Base-by-base conservation (phyloP, 2,888 invertebrate species). In the Mesorhabditis spiculigera region DNA sequence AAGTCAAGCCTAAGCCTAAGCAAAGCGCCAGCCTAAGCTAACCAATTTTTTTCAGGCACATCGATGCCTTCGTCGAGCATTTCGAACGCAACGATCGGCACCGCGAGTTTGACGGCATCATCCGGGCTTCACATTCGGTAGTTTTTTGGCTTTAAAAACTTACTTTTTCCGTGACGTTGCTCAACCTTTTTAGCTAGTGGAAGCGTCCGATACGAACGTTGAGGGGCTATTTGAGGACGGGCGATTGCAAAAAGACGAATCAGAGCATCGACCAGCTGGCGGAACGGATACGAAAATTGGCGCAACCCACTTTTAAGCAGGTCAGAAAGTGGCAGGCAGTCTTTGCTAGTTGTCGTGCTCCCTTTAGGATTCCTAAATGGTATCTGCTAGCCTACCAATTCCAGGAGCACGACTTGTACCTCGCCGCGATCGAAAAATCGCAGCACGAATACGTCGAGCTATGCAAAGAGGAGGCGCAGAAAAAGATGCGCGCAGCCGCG, bases 41-140 rank as follows among this genome's bases (percentile, higher is more conserved):
- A 58, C 10, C n/a, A 58, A 58, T 13, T 58, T 58, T 3, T 13
- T 58, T 4, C 13, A 43, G 68, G 3, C 76, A 78, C 72, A 73
- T 78, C n/a, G 76, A 73, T 8, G 68, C 68, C 45, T 78, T 79
- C 62, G 75, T 77, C 10, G 76, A 78, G 43, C 69, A 73, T 45
- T 79, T 79, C 66, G 79, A 79, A 67, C 65, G 66, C 62, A 79
- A 79, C 65, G 77, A 75, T 45, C 73, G 79, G 0, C 78, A 79
- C 67, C 72, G 75, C 6, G 79, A 79, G 70, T 79, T 79, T 61
- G 79, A 79, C 66, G 79, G 79, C 8, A 75, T 79, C 43, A 67
- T 79, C 8, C 63, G 79, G 45, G 78, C 79, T n/a, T 75, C 75
- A 58, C 79, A 79, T 71, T 72, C 75, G 16, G 77, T 77, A 10